phyloP scores from a whole-genome alignment of 1,140 invertebrate genomes.

The Neodiprion lecontei region DNA sequence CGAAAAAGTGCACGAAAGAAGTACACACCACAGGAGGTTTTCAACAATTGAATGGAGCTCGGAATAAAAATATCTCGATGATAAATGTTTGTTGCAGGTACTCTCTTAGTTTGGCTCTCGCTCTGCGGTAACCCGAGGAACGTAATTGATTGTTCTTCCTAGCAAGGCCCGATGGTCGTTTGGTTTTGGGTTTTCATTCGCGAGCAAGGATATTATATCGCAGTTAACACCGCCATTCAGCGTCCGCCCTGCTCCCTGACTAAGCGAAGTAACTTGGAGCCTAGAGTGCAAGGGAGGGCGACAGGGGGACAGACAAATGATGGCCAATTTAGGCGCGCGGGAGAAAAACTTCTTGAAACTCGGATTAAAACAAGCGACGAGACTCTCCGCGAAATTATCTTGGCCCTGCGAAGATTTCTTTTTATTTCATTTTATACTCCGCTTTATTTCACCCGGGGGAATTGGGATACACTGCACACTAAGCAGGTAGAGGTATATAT shows the following conservation, averaged over 20 bases:
- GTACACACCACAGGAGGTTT: too few relatives aligned
- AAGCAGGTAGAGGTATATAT: not conserved
- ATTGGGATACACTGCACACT: not conserved
- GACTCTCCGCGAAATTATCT: conserved; percentile 9
- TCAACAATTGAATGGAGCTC: too few relatives aligned
- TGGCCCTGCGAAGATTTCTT: conserved; percentile 3
- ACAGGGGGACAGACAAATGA: conserved; percentile 45
- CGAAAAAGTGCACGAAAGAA: too few relatives aligned
- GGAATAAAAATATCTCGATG: too few relatives aligned
- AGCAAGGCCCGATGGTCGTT: conserved; percentile 10
- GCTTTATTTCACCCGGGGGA: not conserved
- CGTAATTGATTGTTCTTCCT: conserved; percentile 49
- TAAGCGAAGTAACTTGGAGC: not conserved
- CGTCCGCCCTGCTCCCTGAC: not conserved
- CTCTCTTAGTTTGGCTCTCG: too few relatives aligned
- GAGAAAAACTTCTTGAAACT: conserved; percentile 49
- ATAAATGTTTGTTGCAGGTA: too few relatives aligned
- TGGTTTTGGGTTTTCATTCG: conserved; percentile 26
- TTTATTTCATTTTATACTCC: conserved; percentile 6
- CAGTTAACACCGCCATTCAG: conserved; percentile 33
- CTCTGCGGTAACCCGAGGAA: not conserved
- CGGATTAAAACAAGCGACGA: conserved; percentile 49
- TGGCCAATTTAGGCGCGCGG: conserved; percentile 50
- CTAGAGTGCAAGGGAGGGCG: not conserved
- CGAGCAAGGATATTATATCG: conserved; percentile 42